Evolutionary conservation across 2,113 vertebrate genomes (phyloP).

Genomic region (Callorhinus ursinus): DNA sequence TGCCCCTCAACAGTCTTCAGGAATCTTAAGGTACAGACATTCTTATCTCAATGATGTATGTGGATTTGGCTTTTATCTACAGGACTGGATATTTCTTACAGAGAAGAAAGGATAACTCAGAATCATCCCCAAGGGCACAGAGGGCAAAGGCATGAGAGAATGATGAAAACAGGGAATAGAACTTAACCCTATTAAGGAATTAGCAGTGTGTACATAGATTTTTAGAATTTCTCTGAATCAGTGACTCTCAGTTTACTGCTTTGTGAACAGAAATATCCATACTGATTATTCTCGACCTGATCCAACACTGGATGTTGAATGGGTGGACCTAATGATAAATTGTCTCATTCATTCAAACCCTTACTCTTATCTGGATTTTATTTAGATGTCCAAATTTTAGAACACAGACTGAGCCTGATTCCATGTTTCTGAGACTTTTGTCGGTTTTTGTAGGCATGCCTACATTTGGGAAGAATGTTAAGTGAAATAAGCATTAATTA

Average conservation of each 20-base stretch:
- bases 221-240: background rate
- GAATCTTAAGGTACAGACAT: background rate
- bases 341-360: background rate
- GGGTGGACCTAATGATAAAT: background rate
- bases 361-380: background rate
- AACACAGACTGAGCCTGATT: background rate
- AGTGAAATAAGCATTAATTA: background rate
- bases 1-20: background rate
- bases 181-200: background rate
- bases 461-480: background rate
- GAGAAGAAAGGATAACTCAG: background rate
- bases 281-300: background rate
- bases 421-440: background rate
- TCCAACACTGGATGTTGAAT: background rate
- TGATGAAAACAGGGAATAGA: background rate
- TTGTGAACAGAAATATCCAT: background rate
- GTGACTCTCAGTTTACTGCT: rapidly evolving
- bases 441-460: background rate
- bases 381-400: background rate
- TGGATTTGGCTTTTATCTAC: background rate
- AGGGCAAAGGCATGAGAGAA: background rate
- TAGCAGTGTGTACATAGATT: background rate
- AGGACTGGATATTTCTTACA: background rate
- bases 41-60: background rate
- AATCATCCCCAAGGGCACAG: background rate